These are phyloP conservation scores for Dasyornis broadbenti DNA, from an alignment of 2,113 vertebrate genomes.

Conservation along the genomic window DNA sequence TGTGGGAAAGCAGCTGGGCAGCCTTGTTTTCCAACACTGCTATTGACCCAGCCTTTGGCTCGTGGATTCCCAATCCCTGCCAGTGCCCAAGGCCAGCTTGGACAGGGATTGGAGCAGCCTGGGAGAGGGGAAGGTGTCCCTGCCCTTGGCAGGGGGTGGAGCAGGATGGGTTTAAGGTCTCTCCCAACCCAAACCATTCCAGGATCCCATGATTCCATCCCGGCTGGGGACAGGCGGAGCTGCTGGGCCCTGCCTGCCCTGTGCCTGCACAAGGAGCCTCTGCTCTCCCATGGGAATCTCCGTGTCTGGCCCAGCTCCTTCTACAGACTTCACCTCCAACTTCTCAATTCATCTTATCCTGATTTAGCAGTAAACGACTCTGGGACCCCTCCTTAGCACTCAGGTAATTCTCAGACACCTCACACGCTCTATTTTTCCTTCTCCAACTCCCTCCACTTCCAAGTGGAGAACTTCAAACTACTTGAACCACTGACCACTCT, in stretches of 20 bases:
- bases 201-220: neutral
- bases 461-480: neutral
- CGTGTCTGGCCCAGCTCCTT: neutral
- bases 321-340: neutral
- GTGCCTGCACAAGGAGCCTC: neutral
- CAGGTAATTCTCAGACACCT: neutral
- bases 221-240: neutral
- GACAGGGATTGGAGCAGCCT: neutral
- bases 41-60: fast-evolving
- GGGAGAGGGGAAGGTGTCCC: neutral
- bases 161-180: neutral
- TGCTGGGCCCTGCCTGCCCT: neutral
- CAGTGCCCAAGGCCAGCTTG: fast-evolving
- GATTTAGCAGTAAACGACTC: neutral
- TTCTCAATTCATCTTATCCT: neutral
- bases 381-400: neutral
- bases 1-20: neutral
- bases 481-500: neutral
- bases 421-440: neutral
- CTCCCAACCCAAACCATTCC: neutral
- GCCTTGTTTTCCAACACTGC: neutral
- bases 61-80: neutral
- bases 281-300: neutral
- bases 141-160: neutral
- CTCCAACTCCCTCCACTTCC: neutral